A percentile compares a stretch with the other conserved stretches of the same genome.
Conservation (phyloP, 2,888 invertebrate genomes). For the Seira sanloemensis region DNA sequence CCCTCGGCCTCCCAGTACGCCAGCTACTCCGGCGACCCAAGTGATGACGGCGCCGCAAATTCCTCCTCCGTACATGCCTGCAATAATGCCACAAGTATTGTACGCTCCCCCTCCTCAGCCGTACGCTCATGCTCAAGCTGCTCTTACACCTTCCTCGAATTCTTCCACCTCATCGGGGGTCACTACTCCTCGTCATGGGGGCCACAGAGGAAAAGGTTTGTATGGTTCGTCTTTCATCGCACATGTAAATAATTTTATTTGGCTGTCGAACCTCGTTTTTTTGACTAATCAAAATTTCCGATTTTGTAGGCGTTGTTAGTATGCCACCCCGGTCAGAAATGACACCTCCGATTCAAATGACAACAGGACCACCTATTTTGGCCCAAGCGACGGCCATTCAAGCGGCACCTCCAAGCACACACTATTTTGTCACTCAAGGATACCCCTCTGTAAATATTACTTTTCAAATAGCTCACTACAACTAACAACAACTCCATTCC, state of each 20-base stretch:
- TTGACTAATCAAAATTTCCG: not conserved
- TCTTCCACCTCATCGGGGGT: constrained; percentile 70
- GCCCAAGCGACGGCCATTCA: constrained; percentile 88
- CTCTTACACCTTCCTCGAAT: constrained; percentile 69
- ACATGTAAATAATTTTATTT: not conserved
- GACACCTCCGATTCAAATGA: constrained; percentile 87
- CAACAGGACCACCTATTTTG: constrained; percentile 89
- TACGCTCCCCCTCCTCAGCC: constrained; percentile 66
- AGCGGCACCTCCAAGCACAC: constrained; percentile 76
- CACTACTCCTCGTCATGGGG: constrained; percentile 68
- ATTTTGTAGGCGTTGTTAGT: constrained; percentile 50
- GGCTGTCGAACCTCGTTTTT: not conserved
- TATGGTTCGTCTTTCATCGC: not conserved
- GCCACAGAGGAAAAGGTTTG: constrained; percentile 62
- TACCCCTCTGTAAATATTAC: constrained; percentile 45
- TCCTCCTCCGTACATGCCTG: constrained; percentile 75
- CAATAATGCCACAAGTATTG: constrained; percentile 74
- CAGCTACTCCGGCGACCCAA: constrained; percentile 78
- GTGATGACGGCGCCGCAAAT: constrained; percentile 49
- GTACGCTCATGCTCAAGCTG: constrained; percentile 58
- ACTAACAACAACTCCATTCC: too few species aligned
- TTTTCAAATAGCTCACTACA: not conserved
- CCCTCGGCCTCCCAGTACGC: constrained; percentile 83
- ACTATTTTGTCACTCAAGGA: constrained; percentile 76
- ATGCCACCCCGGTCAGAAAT: constrained; percentile 77